Conservation (phyloP, 1,140 invertebrate species). For the Drosophila simulans region DNA sequence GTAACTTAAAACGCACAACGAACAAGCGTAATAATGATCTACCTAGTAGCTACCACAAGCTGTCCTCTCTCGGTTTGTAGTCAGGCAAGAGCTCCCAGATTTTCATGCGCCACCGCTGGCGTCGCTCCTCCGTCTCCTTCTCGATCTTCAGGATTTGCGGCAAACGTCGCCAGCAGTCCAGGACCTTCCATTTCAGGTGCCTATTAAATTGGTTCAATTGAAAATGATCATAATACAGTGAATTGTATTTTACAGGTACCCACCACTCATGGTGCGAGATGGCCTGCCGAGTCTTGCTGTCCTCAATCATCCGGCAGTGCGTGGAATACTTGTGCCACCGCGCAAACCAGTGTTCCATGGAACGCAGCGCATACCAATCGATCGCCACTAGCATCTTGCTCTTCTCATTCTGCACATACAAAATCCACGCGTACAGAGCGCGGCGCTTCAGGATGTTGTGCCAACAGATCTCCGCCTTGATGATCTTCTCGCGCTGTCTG, state of each 20-base stretch:
- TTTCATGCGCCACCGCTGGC: constrained; percentile 88
- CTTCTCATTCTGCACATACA: constrained; percentile 84
- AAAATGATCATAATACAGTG: not conserved
- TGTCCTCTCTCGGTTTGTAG: constrained; percentile 85
- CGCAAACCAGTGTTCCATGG: constrained; percentile 85
- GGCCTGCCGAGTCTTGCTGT: constrained; percentile 85
- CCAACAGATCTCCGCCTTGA: constrained; percentile 85
- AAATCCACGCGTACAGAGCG: constrained; percentile 82
- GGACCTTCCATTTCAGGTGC: constrained; percentile 86
- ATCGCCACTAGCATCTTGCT: constrained; percentile 87
- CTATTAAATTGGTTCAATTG: constrained; percentile 5
- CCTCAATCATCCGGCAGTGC: constrained; percentile 83
- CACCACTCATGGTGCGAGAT: constrained; percentile 86
- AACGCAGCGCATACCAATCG: constrained; percentile 87
- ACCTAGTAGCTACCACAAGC: constrained; percentile 71
- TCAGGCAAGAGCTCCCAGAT: constrained; percentile 88
- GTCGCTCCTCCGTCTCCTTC: constrained; percentile 87
- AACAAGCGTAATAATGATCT: constrained; percentile 10
- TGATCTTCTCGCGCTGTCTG: constrained; percentile 84
- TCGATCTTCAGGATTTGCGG: constrained; percentile 87
- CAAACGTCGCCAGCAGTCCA: constrained; percentile 87
- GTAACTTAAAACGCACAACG: constrained; percentile 7
- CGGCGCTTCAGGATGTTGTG: constrained; percentile 84
- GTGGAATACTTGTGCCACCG: constrained; percentile 85
- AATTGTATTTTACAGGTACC: not conserved